Evolutionary conservation across 2,888 invertebrate species (phyloP), one percentile per base, ranked within the genome.

Genomic region (Ashinkailepas kermadecensis): DNA sequence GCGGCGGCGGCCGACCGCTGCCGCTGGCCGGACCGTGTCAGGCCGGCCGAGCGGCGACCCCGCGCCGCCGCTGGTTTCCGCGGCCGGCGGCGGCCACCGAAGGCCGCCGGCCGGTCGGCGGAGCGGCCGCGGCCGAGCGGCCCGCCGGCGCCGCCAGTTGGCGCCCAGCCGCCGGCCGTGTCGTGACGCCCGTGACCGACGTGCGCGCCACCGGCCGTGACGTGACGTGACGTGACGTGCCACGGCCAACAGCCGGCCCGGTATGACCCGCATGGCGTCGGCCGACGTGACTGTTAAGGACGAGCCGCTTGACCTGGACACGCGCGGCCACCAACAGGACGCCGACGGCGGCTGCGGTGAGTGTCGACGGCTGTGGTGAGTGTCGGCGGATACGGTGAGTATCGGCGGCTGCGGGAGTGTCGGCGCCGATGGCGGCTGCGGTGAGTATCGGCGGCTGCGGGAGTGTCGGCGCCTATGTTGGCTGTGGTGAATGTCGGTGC

Each of bases 241-340:
- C 1, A n/a, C 6, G n/a, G 21, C 18, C 64, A 7, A 21, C n/a
- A 9, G 64, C 62, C 67, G 67, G 25, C 25, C 25, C 9, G 70
- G n/a, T 4, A 70, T 70, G 70, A 70, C 70, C 39, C 70, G 70
- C 6, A 70, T 70, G 70, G 70, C 70, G 6, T 67, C 67, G 67
- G 54, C 70, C 18, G 70, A 70, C 18, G 39, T 70, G n/a, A 25
- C 70, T 8, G 25, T 70, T 15, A 70, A 70, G 18, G 70, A 70
- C 18, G 70, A 70, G 70, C 70, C 70, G 39, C 70, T 70, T 18
- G 70, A 70, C 54, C 54, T 70, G 70, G 54, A 54, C 18, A 70
- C 70, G 39, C 39, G 70, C 6, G 0, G 54, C 18, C 39, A 54
- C 15, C 12, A 39, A 39, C 39, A 39, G 4, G 39, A 39, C 39